Evolutionary conservation across 2,888 invertebrate species (phyloP).

Genomic region (Campaea margaritaria): DNA sequence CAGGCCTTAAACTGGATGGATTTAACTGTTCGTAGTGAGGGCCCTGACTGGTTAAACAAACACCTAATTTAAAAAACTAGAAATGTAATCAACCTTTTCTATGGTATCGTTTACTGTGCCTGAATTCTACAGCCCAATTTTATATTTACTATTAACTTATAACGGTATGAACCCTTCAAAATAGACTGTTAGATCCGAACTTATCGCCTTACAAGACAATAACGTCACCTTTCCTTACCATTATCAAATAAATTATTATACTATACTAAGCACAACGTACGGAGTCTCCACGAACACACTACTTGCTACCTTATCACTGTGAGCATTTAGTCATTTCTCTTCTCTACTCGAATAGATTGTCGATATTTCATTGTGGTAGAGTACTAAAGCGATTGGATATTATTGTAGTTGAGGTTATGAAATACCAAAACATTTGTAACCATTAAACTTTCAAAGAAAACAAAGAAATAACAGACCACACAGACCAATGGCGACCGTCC

Average conservation of each 20-base stretch:
- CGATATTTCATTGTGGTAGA: neutral
- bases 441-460: conserved; percentile 39
- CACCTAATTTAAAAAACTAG: no score
- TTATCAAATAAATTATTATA: conserved; percentile 32
- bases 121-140: no score
- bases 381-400: neutral
- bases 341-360: neutral
- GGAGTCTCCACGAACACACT: neutral
- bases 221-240: conserved; percentile 34
- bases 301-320: conserved; percentile 7
- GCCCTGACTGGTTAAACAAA: no score
- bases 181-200: conserved; percentile 27
- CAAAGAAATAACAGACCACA: conserved; percentile 41
- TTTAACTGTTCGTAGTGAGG: no score
- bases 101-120: no score
- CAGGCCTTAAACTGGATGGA: no score
- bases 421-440: conserved; percentile 26
- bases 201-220: conserved; percentile 34
- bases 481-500: conserved; percentile 23
- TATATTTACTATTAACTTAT: no score
- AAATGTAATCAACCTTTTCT: no score
- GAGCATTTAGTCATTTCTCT: neutral
- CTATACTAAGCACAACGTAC: conserved; percentile 11
- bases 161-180: conserved; percentile 7
- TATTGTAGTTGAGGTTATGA: conserved; percentile 2